phyloP scores from a whole-genome alignment of 2,888 invertebrate species.

The Galerucella calmariensis region DNA sequence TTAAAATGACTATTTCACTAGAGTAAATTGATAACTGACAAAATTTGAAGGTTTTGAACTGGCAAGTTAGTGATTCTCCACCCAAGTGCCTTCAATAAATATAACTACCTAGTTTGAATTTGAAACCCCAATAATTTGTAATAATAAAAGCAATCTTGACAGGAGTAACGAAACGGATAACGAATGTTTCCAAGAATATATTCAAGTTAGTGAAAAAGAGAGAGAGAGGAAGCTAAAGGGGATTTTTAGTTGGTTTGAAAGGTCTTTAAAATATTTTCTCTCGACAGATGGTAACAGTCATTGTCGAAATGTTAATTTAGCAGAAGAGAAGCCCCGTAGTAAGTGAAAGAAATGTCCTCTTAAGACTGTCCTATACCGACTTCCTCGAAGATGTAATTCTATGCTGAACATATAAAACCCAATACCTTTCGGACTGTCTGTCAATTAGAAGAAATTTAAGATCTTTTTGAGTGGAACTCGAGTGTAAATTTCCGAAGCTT shows the following conservation, averaged over 20 bases:
- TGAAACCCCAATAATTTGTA: neutral
- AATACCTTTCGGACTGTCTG: constrained; percentile 16
- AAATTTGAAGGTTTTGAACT: too few relatives aligned
- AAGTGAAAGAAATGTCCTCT: constrained; percentile 14
- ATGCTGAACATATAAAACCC: constrained; percentile 18
- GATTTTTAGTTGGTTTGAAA: neutral
- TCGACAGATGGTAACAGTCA: constrained; percentile 19
- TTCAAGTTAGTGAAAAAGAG: neutral
- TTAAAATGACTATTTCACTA: too few relatives aligned
- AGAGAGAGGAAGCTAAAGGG: neutral
- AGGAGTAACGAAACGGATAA: constrained; percentile 9
- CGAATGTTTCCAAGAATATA: constrained; percentile 17
- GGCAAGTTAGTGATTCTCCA: neutral
- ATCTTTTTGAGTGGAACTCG: constrained; percentile 4
- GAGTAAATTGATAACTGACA: too few relatives aligned
- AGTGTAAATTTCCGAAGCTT: constrained; percentile 13
- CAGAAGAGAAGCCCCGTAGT: constrained; percentile 4
- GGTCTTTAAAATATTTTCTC: constrained; percentile 6
- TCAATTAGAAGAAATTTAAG: constrained; percentile 14
- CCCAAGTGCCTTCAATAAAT: neutral
- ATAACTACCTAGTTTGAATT: neutral
- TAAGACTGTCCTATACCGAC: neutral
- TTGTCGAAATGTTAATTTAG: constrained; percentile 20
- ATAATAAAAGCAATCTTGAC: constrained; percentile 15
- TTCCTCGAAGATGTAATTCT: constrained; percentile 19